Evolutionary conservation across 37 sponge, comb jelly and placozoan species (phyloP), one percentile per base, ranked within the genome.

Genomic region (Halisarca cf. caerulea): DNA sequence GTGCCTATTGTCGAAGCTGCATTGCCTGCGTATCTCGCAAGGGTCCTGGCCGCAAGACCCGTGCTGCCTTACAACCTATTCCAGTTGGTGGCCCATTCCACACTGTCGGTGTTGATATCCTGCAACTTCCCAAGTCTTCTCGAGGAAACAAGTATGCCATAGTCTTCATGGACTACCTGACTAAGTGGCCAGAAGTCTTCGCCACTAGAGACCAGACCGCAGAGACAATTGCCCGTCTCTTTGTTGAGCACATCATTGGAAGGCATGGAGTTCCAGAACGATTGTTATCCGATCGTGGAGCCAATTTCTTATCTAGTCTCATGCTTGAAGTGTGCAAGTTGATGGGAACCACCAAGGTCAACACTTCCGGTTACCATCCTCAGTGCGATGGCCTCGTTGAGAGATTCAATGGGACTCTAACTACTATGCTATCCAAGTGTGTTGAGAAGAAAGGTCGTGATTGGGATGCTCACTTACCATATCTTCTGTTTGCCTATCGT

Each of bases 61-160:
- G 35, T 8, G 82, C 88, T 15, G 61, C 68, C 2, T 74, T 87
- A 3, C 77, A 42, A 3, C 88, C 88, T 0, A 81, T 87, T n/a
- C 84, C 84, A 34, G 84, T 88, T 66, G 89, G 89, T 79, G 90
- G 82, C 23, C 90, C 86, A 1, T 89, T 89, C 47, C 85, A 85
- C 27, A 55, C 74, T 3, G 85, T 91, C 44, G 78, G 79, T 15
- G 85, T 84, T 11, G 87, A 90, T 59, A 59, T 90, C 0, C 38
- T 80, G 20, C 57, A n/a, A n/a, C n/a, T n/a, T n/a, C n/a, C n/a
- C n/a, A n/a, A n/a, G n/a, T n/a, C n/a, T n/a, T n/a, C 18, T n/a
- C n/a, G n/a, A n/a, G n/a, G n/a, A n/a, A n/a, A n/a, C n/a, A n/a
- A n/a, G n/a, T n/a, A n/a, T n/a, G n/a, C n/a, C n/a, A n/a, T n/a